Conservation (phyloP, 1,140 invertebrate species). For the Drosophila pachea region DNA sequence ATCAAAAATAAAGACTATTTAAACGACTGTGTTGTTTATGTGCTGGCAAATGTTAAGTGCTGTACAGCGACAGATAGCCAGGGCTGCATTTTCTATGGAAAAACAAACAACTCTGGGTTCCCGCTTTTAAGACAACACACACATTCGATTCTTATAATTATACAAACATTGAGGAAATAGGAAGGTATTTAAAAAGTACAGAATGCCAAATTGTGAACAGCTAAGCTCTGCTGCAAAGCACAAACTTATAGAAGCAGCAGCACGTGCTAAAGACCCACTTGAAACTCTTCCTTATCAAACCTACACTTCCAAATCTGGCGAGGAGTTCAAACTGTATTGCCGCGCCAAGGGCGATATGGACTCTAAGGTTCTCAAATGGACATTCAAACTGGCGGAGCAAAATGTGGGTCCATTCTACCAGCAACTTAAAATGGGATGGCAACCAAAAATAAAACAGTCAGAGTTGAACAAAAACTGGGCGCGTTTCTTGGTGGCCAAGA, state of each 20-base stretch:
- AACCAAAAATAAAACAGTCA: slow-evolving; percentile 81
- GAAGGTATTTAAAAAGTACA: slow-evolving; percentile 1
- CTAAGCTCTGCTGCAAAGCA: slow-evolving; percentile 66
- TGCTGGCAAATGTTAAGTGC: slow-evolving; percentile 18
- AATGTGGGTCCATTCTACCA: slow-evolving; percentile 84
- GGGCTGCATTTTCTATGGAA: slow-evolving; percentile 4
- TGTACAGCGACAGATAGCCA: neutral
- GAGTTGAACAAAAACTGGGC: slow-evolving; percentile 84
- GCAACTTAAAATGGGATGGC: slow-evolving; percentile 83
- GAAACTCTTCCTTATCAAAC: slow-evolving; percentile 47
- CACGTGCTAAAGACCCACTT: slow-evolving; percentile 65
- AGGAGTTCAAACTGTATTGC: slow-evolving; percentile 64
- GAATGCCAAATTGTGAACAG: slow-evolving; percentile 60
- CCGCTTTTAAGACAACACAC: slow-evolving; percentile 29
- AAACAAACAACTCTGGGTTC: slow-evolving; percentile 20
- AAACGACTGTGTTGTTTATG: slow-evolving; percentile 16
- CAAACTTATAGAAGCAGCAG: slow-evolving; percentile 65
- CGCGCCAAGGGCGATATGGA: slow-evolving; percentile 70
- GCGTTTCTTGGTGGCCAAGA: slow-evolving; percentile 82
- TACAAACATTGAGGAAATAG: too few species aligned
- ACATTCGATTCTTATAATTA: neutral
- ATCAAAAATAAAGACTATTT: neutral
- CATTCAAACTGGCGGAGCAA: slow-evolving; percentile 83
- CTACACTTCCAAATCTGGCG: slow-evolving; percentile 44
- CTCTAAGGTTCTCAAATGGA: slow-evolving; percentile 80